These are phyloP conservation scores for Meloe dianella DNA, from an alignment of 2,888 invertebrate genomes.

Conservation along the genomic window DNA sequence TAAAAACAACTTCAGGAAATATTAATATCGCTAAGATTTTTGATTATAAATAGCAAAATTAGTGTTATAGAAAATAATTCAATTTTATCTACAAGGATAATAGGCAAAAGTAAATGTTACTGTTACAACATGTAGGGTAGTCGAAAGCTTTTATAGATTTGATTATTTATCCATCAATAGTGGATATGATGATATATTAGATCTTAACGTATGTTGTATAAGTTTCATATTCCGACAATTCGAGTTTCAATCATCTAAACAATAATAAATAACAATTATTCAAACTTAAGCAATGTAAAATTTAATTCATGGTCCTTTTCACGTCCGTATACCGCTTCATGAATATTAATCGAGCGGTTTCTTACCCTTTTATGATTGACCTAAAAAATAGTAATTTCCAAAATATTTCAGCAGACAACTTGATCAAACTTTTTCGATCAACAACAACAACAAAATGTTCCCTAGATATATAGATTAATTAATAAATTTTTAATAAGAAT, in stretches of 20 bases:
- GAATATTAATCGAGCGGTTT: constrained; percentile 27
- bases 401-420: not conserved
- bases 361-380: constrained; percentile 13
- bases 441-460: not conserved
- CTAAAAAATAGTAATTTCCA: not conserved
- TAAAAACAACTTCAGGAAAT: constrained; percentile 10
- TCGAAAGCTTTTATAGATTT: not conserved
- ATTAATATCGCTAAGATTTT: constrained; percentile 3
- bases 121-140: not conserved
- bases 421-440: not conserved
- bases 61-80: constrained; percentile 4
- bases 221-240: not conserved
- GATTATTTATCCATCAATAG: not conserved
- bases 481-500: constrained; percentile 8
- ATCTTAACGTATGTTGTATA: not conserved
- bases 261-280: constrained; percentile 20
- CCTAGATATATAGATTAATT: constrained; percentile 6
- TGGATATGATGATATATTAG: not conserved
- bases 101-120: not conserved
- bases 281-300: constrained; percentile 16
- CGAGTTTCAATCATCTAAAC: not conserved
- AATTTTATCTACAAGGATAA: not conserved
- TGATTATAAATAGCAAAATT: constrained; percentile 6
- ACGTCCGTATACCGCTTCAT: constrained; percentile 23
- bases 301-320: constrained; percentile 26